These are phyloP conservation scores for Cariama cristata DNA, from an alignment of 2,113 vertebrate genomes.

Conservation along the genomic window DNA sequence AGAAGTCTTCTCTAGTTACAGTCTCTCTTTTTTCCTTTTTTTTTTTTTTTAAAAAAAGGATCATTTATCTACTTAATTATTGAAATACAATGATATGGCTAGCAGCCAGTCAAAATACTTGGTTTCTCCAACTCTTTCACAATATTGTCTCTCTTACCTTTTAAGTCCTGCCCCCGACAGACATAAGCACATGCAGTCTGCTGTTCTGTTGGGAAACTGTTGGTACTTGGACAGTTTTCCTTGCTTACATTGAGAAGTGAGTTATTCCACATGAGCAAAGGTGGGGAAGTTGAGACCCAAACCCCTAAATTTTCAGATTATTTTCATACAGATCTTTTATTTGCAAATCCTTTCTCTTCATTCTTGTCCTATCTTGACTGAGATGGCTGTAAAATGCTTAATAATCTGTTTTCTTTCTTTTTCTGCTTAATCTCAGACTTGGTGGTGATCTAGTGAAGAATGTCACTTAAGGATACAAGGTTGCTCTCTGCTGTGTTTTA, in stretches of 20 bases:
- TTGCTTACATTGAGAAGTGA: fast-evolving
- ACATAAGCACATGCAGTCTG: not conserved
- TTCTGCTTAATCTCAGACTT: not conserved
- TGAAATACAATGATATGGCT: not conserved
- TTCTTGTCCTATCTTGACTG: too few species aligned
- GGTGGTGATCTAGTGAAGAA: not conserved
- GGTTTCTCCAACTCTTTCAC: not conserved
- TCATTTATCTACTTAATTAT: not conserved
- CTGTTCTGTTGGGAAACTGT: not conserved
- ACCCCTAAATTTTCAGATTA: fast-evolving
- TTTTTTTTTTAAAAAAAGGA: not conserved
- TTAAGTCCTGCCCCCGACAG: not conserved
- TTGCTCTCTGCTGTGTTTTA: not conserved
- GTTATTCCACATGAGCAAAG: fast-evolving
- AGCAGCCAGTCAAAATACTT: not conserved
- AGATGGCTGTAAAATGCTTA: not conserved
- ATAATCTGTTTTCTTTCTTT: not conserved
- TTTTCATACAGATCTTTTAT: not conserved
- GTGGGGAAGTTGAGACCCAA: not conserved
- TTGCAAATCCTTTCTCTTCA: not conserved
- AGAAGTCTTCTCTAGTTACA: not conserved
- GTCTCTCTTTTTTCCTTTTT: not conserved
- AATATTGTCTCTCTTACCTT: not conserved
- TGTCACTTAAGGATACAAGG: not conserved
- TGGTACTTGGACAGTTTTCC: fast-evolving